Conservation (phyloP, 1,140 invertebrate genomes). For the Teleopsis dalmanni region DNA sequence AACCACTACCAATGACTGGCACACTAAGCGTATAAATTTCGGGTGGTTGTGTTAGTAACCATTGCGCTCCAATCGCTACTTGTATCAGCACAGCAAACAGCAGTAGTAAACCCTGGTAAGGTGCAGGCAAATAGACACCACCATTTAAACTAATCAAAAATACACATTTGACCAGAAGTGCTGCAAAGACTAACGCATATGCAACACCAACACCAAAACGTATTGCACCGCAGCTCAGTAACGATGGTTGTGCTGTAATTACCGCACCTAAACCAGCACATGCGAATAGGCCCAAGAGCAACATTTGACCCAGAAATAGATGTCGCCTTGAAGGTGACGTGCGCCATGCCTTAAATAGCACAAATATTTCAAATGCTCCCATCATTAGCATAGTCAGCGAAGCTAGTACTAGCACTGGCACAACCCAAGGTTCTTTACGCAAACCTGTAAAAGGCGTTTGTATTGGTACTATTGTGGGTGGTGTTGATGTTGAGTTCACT, state of each 20-base stretch:
- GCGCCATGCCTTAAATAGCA: constrained; percentile 78
- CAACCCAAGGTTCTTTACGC: constrained; percentile 72
- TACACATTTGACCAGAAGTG: constrained; percentile 88
- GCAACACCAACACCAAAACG: constrained; percentile 78
- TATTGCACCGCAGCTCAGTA: constrained; percentile 73
- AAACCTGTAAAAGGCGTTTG: constrained; percentile 43
- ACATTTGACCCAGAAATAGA: constrained; percentile 83
- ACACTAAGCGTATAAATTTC: constrained; percentile 49
- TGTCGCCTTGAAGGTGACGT: constrained; percentile 77
- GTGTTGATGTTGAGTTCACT: not conserved
- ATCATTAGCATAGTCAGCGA: constrained; percentile 73
- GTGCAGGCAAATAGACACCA: constrained; percentile 86
- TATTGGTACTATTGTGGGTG: constrained; percentile 35
- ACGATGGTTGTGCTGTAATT: constrained; percentile 69
- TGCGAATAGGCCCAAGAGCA: constrained; percentile 78
- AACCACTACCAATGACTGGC: constrained; percentile 30
- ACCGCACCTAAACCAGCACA: constrained; percentile 73
- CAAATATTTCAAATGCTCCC: constrained; percentile 77
- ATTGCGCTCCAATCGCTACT: constrained; percentile 80
- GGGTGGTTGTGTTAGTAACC: constrained; percentile 69
- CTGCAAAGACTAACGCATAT: constrained; percentile 83
- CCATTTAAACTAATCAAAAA: constrained; percentile 85
- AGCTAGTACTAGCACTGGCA: constrained; percentile 72
- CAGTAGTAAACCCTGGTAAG: constrained; percentile 81
- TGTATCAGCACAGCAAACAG: constrained; percentile 85